Conservation (phyloP, 92 coral and sea anemone species). For the Phenganax subtilis region DNA sequence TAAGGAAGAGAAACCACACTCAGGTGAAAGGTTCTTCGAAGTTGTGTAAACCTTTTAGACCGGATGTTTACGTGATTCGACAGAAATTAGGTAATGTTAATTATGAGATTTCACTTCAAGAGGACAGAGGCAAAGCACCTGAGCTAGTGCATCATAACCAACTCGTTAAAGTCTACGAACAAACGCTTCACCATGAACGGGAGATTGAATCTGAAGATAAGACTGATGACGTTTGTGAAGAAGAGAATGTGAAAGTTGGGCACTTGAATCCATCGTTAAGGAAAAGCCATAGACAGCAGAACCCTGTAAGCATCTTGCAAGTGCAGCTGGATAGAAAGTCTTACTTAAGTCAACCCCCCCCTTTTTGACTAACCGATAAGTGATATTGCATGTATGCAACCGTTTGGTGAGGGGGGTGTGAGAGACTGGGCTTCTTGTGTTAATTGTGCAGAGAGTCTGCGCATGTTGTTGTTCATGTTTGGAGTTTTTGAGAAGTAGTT, state of each 20-base stretch:
- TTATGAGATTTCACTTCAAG: slow-evolving; percentile 9
- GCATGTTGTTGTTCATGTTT: too few relatives aligned
- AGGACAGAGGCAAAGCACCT: neutral
- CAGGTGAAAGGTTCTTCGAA: slow-evolving; percentile 17
- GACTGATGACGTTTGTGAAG: neutral
- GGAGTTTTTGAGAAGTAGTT: too few relatives aligned
- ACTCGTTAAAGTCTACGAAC: slow-evolving; percentile 6
- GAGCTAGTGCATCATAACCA: neutral
- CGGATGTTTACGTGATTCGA: neutral
- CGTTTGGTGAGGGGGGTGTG: slow-evolving; percentile 17
- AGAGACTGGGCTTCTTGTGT: neutral
- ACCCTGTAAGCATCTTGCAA: neutral
- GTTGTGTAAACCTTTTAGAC: neutral
- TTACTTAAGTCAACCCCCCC: neutral
- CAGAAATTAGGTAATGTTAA: slow-evolving; percentile 1
- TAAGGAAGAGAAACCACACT: slow-evolving; percentile 7
- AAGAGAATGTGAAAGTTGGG: neutral
- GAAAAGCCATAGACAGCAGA: neutral
- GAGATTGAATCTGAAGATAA: neutral
- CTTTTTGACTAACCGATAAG: neutral
- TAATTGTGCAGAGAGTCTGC: neutral
- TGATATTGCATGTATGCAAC: neutral
- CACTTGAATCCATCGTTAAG: neutral
- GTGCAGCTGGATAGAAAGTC: neutral
- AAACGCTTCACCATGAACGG: neutral